These are phyloP conservation scores for Pseudeuparius sepicola DNA, from an alignment of 2,888 invertebrate genomes.

Conservation along the genomic window DNA sequence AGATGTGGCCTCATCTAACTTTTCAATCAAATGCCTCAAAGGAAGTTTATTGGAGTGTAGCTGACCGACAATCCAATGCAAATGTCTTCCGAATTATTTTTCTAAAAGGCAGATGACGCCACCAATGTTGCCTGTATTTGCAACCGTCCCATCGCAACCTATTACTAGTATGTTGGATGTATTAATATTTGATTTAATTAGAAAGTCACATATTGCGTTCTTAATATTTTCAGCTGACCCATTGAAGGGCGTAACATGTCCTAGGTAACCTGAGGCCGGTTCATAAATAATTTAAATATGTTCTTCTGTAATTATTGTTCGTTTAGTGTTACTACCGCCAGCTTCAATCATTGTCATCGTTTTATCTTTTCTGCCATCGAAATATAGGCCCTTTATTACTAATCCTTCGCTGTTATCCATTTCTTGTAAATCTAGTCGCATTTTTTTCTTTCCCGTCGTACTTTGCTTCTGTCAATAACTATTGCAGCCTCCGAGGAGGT, in stretches of 20 bases:
- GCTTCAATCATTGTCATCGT: slow-evolving; percentile 6
- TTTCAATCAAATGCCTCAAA: slow-evolving; percentile 3
- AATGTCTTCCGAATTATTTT: slow-evolving; percentile 2
- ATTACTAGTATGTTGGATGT: slow-evolving; percentile 2
- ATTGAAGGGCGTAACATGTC: too few relatives aligned
- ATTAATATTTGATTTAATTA: too few relatives aligned
- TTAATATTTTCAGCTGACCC: too few relatives aligned
- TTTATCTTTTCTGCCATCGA: slow-evolving; percentile 12
- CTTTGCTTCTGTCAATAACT: slow-evolving; percentile 4
- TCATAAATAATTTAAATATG: too few relatives aligned
- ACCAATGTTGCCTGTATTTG: not conserved
- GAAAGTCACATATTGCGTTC: slow-evolving; percentile 1
- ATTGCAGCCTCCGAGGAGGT: slow-evolving; percentile 3
- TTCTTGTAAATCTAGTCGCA: too few relatives aligned
- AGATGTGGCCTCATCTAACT: slow-evolving; percentile 2
- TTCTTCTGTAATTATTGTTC: too few relatives aligned
- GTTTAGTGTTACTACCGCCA: too few relatives aligned
- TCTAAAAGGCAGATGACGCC: slow-evolving; percentile 2
- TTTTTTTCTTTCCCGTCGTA: slow-evolving; percentile 3
- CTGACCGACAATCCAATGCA: slow-evolving; percentile 1
- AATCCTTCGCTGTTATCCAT: not conserved
- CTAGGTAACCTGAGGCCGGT: too few relatives aligned
- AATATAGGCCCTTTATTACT: slow-evolving; percentile 6
- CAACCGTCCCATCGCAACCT: too few relatives aligned
- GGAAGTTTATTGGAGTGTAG: slow-evolving; percentile 3